Base-by-base conservation (phyloP, 2,113 vertebrate species). In the Platysteira castanea region DNA sequence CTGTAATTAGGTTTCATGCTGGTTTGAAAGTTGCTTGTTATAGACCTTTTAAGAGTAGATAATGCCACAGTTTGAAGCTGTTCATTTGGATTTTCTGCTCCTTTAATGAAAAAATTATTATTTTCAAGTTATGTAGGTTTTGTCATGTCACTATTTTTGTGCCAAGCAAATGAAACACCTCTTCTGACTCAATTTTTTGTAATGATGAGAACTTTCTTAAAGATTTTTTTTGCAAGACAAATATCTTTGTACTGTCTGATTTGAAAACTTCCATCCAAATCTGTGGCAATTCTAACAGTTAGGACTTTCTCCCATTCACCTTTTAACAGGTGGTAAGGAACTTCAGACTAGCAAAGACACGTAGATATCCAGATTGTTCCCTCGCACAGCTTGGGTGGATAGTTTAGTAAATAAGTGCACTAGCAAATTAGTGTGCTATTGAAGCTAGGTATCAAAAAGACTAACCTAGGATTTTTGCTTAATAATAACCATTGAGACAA, bases 1-100 rank as follows among this genome's bases (percentile, higher is more conserved):
- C 93, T 97, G 92, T 96, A 97, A 98, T 97, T 98, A 96, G 73
- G 74, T 97, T 97, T 95, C 93, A 89, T 91, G 83, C 94, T 97
- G 87, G 76, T 97, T 95, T 90, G 89, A 90, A 97, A 95, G 81
- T 95, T 96, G 71, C 79, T 96, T 97, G 87, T 97, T 97, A 95
- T 44, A 93, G 77, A 96, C 64, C 85, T 97, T 98, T 96, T 96
- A 96, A 91, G 78, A 97, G 96, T 84, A 97, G 84, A 85, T 93
- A 75, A 97, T 96, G 65, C 61, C 92, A 93, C 52, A 63, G 80
- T 97, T 97, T 94, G 83, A 96, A 97, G 93, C 21, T 65, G 31
- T 94, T 96, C 54, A 61, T 74, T 97, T 95, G 70, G 60, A 83
- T 86, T 96, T 97, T 96, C 91, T 91, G 59, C 53, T 67, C 35